Conservation (phyloP, 2,888 invertebrate species). For the Drosophila eohydei region DNA sequence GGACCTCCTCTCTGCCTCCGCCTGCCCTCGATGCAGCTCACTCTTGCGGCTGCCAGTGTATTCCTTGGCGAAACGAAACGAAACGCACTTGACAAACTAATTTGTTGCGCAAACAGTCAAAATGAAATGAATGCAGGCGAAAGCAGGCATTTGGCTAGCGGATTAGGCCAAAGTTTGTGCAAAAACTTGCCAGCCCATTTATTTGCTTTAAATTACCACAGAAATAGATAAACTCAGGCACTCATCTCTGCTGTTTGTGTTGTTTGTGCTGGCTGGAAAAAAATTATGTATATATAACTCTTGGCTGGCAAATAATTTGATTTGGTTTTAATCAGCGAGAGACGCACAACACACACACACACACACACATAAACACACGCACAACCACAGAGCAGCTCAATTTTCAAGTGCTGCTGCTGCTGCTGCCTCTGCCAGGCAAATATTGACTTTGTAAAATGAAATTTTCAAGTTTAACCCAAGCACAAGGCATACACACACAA, state of each 20-base stretch:
- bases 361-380: slow-evolving; percentile 33
- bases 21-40: not conserved
- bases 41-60: not conserved
- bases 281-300: slow-evolving; percentile 44
- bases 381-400: slow-evolving; percentile 53
- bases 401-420: slow-evolving; percentile 49
- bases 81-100: slow-evolving; percentile 78
- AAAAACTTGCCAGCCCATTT: slow-evolving; percentile 58
- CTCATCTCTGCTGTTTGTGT: slow-evolving; percentile 35
- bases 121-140: slow-evolving; percentile 45
- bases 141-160: slow-evolving; percentile 34
- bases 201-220: slow-evolving; percentile 83
- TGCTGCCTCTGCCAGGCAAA: slow-evolving; percentile 56
- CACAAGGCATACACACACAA: slow-evolving; percentile 50
- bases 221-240: slow-evolving; percentile 73
- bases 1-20: slow-evolving; percentile 26
- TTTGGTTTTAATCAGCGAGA: slow-evolving; percentile 84
- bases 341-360: slow-evolving; percentile 25
- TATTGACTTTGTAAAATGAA: slow-evolving; percentile 82
- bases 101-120: slow-evolving; percentile 71
- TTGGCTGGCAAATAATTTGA: slow-evolving; percentile 84
- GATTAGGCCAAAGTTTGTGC: slow-evolving; percentile 57
- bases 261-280: slow-evolving; percentile 27
- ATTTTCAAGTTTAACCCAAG: slow-evolving; percentile 81
- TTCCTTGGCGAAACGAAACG: slow-evolving; percentile 5